phyloP scores from a whole-genome alignment of 2,113 vertebrate species.

The Mustela nigripes region DNA sequence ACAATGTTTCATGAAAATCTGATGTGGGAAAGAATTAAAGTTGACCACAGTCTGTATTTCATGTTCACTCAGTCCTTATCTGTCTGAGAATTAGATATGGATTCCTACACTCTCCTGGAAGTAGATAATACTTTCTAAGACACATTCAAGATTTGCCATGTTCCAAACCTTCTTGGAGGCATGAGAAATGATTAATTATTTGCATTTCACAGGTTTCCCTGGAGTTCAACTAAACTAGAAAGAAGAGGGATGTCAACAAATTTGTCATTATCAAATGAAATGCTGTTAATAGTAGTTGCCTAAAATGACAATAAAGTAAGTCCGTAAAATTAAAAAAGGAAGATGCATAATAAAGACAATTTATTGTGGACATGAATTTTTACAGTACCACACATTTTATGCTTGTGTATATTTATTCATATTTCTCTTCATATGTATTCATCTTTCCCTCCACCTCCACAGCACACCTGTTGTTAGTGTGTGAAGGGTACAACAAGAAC shows the following conservation, averaged over 20 bases:
- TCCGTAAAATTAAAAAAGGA: not conserved
- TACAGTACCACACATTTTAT: not conserved
- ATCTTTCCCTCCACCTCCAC: not conserved
- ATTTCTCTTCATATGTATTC: not conserved
- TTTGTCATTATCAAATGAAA: constrained; percentile 34
- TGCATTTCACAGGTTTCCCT: constrained; percentile 22
- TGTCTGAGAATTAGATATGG: not conserved
- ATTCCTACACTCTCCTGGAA: not conserved
- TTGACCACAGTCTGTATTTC: not conserved
- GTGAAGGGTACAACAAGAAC: not conserved
- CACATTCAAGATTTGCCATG: not conserved
- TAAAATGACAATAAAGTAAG: constrained; percentile 29
- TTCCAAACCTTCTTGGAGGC: not conserved
- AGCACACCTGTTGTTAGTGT: not conserved
- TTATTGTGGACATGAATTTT: not conserved
- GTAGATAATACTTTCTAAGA: constrained; percentile 30
- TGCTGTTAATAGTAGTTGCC: not conserved
- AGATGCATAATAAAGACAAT: not conserved
- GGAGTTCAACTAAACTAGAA: constrained; percentile 18
- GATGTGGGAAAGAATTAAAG: constrained; percentile 20
- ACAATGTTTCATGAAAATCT: constrained; percentile 56
- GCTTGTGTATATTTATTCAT: constrained; percentile 1
- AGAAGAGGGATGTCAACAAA: not conserved
- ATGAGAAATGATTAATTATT: constrained; percentile 18
- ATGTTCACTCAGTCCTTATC: not conserved